Evolutionary conservation across 2,888 invertebrate genomes (phyloP).

Genomic region (Tribolium freemani): DNA sequence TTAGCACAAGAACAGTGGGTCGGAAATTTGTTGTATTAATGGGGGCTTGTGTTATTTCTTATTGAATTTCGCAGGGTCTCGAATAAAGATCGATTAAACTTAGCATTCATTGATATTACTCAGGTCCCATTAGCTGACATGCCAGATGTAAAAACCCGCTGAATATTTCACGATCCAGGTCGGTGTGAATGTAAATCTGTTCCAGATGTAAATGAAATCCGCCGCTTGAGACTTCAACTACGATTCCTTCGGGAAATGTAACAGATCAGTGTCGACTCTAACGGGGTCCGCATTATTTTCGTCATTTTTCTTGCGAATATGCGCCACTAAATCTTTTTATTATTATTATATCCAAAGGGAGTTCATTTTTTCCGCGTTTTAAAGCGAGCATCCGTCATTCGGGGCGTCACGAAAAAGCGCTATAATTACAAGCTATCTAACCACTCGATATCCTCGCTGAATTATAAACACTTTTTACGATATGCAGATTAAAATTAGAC

Average conservation of each 20-base stretch:
- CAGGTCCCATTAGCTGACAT: constrained; percentile 63
- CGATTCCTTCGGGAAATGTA: constrained; percentile 63
- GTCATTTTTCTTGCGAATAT: constrained; percentile 55
- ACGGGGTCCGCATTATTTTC: constrained; percentile 55
- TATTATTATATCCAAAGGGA: constrained; percentile 50
- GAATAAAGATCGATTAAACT: constrained; percentile 59
- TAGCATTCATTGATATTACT: constrained; percentile 64
- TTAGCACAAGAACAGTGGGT: not conserved
- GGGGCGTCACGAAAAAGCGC: not conserved
- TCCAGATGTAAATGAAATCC: constrained; percentile 67
- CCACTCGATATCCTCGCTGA: constrained; percentile 7
- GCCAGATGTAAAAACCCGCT: constrained; percentile 64
- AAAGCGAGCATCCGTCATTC: not conserved
- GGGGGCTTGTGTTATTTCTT: constrained; percentile 21
- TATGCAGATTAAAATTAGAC: constrained; percentile 49
- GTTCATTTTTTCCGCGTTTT: constrained; percentile 27
- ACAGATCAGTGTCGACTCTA: constrained; percentile 63
- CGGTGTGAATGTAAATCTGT: constrained; percentile 66
- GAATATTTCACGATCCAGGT: constrained; percentile 64
- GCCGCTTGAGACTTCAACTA: constrained; percentile 63
- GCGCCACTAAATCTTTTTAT: constrained; percentile 53
- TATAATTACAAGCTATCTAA: constrained; percentile 27
- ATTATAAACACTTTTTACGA: constrained; percentile 48
- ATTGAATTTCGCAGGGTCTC: constrained; percentile 38
- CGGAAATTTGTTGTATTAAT: constrained; percentile 16